Evolutionary conservation across 2,888 invertebrate genomes (phyloP).

Genomic region (Nephrocerus scutellatus): DNA sequence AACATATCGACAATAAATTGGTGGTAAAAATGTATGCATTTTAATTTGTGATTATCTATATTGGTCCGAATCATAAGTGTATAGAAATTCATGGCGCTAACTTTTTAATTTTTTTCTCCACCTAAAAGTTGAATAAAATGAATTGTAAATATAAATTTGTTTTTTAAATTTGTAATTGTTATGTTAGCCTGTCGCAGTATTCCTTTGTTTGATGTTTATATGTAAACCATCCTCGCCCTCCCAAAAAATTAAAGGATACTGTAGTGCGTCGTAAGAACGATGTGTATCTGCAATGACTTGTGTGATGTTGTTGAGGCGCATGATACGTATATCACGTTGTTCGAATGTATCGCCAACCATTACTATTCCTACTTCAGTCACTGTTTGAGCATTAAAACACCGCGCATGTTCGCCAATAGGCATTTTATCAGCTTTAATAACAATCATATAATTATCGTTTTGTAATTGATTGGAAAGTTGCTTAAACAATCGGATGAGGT

Average conservation of each 20-base stretch:
- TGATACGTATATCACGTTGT: slow-evolving; percentile 10
- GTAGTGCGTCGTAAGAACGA: slow-evolving; percentile 15
- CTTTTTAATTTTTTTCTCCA: too few relatives aligned
- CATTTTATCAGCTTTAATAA: slow-evolving; percentile 17
- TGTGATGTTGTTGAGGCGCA: slow-evolving; percentile 4
- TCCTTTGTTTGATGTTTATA: slow-evolving; percentile 7
- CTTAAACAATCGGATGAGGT: not conserved
- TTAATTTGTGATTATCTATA: too few relatives aligned
- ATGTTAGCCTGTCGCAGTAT: slow-evolving; percentile 2
- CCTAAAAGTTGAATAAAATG: too few relatives aligned
- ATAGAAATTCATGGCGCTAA: too few relatives aligned
- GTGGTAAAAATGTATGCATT: too few relatives aligned
- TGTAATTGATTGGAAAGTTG: slow-evolving; percentile 2
- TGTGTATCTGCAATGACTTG: slow-evolving; percentile 15
- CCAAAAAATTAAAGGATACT: slow-evolving; percentile 16
- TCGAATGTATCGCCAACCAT: slow-evolving; percentile 12
- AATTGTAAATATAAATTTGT: too few relatives aligned
- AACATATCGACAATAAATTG: too few relatives aligned
- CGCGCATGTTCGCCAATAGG: slow-evolving; percentile 12
- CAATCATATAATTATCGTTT: slow-evolving; percentile 11
- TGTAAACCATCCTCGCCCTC: slow-evolving; percentile 15
- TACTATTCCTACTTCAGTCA: slow-evolving; percentile 10
- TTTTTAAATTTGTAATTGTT: slow-evolving; percentile 5
- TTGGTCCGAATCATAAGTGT: too few relatives aligned
- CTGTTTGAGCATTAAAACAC: slow-evolving; percentile 13